phyloP scores from a whole-genome alignment of 2,888 invertebrate species.

The Sialis fuliginosa region DNA sequence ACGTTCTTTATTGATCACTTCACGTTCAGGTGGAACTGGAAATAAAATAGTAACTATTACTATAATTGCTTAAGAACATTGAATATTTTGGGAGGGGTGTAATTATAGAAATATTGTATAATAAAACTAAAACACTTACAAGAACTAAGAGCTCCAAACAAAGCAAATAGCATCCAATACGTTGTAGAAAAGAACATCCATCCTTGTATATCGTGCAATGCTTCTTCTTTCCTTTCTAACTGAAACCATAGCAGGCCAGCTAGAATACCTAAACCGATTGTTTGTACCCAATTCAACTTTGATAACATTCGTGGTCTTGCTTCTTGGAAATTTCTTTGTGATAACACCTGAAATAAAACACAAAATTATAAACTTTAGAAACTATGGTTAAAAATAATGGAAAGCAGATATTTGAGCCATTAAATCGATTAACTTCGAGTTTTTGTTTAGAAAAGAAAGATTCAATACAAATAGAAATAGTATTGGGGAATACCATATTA shows the following conservation, averaged over 20 bases:
- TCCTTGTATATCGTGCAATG: conserved; percentile 59
- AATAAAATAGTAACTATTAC: conserved; percentile 5
- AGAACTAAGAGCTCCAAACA: conserved; percentile 60
- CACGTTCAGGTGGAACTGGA: conserved; percentile 60
- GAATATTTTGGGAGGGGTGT: too few relatives aligned
- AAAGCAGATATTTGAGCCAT: not conserved
- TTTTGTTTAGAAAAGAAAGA: too few relatives aligned
- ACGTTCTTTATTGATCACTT: conserved; percentile 64
- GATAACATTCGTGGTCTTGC: conserved; percentile 59
- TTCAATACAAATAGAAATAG: too few relatives aligned
- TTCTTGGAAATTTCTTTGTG: conserved; percentile 57
- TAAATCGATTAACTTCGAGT: too few relatives aligned
- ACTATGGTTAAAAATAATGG: not conserved
- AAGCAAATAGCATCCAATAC: conserved; percentile 67
- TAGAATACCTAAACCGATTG: conserved; percentile 48
- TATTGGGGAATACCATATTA: too few relatives aligned
- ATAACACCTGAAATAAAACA: conserved; percentile 33
- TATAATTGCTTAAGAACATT: not conserved
- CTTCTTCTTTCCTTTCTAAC: conserved; percentile 53
- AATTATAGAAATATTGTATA: too few relatives aligned
- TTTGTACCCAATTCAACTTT: conserved; percentile 60
- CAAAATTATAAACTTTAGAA: not conserved
- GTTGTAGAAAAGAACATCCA: conserved; percentile 74
- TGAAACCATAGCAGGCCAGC: conserved; percentile 66
- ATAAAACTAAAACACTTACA: conserved; percentile 34